A percentile compares a stretch with the other conserved stretches of the same genome.
phyloP scores from a whole-genome alignment of 2,113 vertebrate species.

The Forbesichthys agassizii region DNA sequence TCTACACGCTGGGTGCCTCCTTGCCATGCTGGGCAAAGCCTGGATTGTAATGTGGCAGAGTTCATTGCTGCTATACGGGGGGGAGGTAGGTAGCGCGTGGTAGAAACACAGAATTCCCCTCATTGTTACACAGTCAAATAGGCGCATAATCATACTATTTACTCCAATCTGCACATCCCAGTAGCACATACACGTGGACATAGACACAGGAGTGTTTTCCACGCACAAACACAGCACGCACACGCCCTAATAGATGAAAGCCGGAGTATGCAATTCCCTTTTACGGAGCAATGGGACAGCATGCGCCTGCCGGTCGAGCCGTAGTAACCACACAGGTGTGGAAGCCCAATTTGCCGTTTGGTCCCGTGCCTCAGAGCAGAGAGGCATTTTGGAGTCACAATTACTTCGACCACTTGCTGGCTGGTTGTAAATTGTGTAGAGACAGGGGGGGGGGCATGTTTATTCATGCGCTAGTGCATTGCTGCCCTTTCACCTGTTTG shows the following conservation, averaged over 20 bases:
- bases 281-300: constrained; percentile 21
- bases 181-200: neutral
- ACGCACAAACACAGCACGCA: constrained; percentile 1
- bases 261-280: constrained; percentile 33
- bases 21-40: constrained; percentile 20
- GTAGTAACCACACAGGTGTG: constrained; percentile 57
- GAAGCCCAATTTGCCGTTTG: constrained; percentile 67
- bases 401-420: constrained; percentile 73
- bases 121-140: neutral
- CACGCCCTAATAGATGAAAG: constrained; percentile 31
- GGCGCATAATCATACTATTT: neutral
- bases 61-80: constrained; percentile 13
- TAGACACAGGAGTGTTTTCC: neutral
- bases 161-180: neutral
- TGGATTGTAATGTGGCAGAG: constrained; percentile 16
- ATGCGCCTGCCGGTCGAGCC: constrained; percentile 39
- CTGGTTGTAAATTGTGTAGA: constrained; percentile 73
- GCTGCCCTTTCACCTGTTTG: constrained; percentile 69
- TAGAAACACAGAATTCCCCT: neutral
- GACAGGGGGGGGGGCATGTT: constrained; percentile 63
- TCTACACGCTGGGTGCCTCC: constrained; percentile 31
- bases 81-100: neutral
- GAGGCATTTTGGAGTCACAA: constrained; percentile 63
- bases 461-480: constrained; percentile 71
- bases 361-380: constrained; percentile 52